Evolutionary conservation across 2,113 vertebrate genomes (phyloP).

Genomic region (Caranx ignobilis): DNA sequence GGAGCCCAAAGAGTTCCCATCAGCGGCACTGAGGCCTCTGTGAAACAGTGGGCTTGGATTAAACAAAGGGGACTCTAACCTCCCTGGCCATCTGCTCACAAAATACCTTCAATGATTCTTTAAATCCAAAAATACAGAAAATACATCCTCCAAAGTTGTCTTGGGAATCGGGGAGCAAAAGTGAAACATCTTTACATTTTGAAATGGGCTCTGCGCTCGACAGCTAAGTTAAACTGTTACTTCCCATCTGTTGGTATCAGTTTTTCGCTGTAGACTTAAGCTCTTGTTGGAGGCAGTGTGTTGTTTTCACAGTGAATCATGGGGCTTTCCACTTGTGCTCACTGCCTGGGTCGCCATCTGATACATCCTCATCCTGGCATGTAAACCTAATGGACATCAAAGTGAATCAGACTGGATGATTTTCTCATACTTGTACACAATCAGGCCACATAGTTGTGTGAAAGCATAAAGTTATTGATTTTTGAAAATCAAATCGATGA

Average conservation of each 20-base stretch:
- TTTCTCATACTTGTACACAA: neutral
- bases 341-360: slow-evolving; percentile 45
- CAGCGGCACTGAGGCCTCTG: neutral
- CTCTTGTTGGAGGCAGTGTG: slow-evolving; percentile 22
- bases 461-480: no score
- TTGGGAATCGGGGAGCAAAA: slow-evolving; percentile 1
- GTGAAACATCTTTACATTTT: slow-evolving; percentile 14
- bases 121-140: slow-evolving; percentile 6
- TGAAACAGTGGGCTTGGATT: slow-evolving; percentile 7
- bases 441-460: neutral
- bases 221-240: slow-evolving; percentile 17
- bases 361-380: slow-evolving; percentile 31
- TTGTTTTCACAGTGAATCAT: slow-evolving; percentile 38
- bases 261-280: slow-evolving; percentile 17
- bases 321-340: slow-evolving; percentile 49
- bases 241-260: slow-evolving; percentile 44
- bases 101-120: slow-evolving; percentile 1
- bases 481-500: neutral
- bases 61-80: neutral
- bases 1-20: slow-evolving; percentile 10
- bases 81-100: slow-evolving; percentile 27
- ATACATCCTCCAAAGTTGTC: neutral
- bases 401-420: neutral
- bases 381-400: slow-evolving; percentile 1
- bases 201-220: slow-evolving; percentile 7